Evolutionary conservation across 2,797 vertebrate species (phyloP).

Genomic region (Hippopotamyrus pictus): DNA sequence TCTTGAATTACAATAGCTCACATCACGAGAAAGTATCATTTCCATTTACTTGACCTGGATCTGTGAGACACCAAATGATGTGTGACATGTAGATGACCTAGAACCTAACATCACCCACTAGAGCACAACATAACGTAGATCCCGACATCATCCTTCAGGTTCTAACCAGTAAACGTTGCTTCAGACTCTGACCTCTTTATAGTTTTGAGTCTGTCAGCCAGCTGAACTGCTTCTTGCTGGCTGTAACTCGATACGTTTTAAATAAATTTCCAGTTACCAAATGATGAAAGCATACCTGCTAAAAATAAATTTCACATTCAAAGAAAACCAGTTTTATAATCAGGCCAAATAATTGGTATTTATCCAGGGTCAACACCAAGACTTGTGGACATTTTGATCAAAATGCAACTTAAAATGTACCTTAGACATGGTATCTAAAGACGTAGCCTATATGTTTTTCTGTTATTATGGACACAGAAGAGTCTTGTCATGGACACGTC

Average conservation of each 20-base stretch:
- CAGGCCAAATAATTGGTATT: background rate
- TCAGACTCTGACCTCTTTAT: background rate
- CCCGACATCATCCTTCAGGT: background rate
- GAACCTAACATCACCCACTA: background rate
- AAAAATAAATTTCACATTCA: background rate
- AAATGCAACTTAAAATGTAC: background rate
- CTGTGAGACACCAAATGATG: background rate
- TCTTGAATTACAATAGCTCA: constrained; percentile 11
- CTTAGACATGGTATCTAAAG: background rate
- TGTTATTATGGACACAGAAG: background rate
- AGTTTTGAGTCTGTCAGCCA: background rate
- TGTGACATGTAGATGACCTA: background rate
- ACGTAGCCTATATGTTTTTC: background rate
- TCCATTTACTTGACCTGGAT: constrained; percentile 4
- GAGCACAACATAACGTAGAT: background rate
- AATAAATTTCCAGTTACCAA: background rate
- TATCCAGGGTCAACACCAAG: background rate
- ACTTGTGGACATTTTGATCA: background rate
- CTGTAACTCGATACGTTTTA: background rate
- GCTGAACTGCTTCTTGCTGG: background rate
- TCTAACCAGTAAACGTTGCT: background rate
- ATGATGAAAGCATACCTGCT: background rate
- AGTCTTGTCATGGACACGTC: background rate
- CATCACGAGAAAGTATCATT: background rate
- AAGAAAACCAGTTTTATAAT: background rate